phyloP scores from a whole-genome alignment of 2,113 vertebrate species.

The Galemys pyrenaicus region DNA sequence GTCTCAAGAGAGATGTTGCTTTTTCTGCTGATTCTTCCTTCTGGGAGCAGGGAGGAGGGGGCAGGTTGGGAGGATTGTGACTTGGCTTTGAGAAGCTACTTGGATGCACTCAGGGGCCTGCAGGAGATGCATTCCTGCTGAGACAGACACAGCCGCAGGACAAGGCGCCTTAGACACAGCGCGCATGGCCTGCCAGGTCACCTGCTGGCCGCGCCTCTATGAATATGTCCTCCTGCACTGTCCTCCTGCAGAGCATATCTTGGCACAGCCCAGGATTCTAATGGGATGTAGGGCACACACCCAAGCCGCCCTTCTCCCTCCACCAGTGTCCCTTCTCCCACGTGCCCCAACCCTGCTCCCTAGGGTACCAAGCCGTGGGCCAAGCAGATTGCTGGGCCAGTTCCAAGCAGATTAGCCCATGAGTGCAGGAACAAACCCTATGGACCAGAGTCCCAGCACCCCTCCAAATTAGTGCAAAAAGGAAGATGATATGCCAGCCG shows the following conservation, averaged over 20 bases:
- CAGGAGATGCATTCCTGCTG: rapidly evolving
- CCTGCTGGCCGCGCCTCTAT: neutral
- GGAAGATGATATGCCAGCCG: neutral
- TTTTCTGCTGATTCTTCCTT: neutral
- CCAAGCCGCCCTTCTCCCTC: neutral
- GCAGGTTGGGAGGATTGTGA: neutral
- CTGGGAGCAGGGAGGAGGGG: neutral
- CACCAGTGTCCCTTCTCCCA: rapidly evolving
- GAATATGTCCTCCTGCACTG: neutral
- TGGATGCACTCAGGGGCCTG: rapidly evolving
- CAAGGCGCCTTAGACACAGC: rapidly evolving
- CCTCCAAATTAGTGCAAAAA: rapidly evolving
- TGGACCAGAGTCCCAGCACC: neutral
- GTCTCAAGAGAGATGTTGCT: neutral
- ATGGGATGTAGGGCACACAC: neutral
- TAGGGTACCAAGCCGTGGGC: neutral
- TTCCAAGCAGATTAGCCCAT: too few relatives aligned
- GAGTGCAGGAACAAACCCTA: neutral
- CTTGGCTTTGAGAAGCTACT: neutral
- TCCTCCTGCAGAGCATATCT: neutral
- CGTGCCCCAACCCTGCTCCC: rapidly evolving
- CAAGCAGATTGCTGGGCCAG: neutral
- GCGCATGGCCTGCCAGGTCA: neutral
- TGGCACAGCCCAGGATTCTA: neutral
- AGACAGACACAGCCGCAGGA: neutral